Evolutionary conservation across 1,140 invertebrate genomes (phyloP), one percentile per base, ranked within the genome.

Genomic region (Orussus abietinus): DNA sequence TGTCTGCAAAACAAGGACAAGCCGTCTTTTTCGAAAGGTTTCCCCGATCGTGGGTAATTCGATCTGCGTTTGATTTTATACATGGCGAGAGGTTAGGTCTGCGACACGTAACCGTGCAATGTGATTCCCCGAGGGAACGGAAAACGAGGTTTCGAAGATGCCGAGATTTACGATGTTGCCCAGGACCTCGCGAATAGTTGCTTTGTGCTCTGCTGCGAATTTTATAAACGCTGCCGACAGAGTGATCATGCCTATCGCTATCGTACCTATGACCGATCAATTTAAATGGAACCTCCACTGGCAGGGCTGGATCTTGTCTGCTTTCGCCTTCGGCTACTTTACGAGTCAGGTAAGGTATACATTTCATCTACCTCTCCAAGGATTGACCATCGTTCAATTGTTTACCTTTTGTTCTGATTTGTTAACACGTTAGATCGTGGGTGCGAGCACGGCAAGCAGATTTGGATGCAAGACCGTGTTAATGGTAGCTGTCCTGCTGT

Each of bases 171-270:
- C 66, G 32, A 73, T 78, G 69, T 57, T 78, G 42, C 71, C 73
- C 14, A 74, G 77, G 42, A 80, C 76, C 1, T 78, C 78, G 31
- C 65, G 74, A 20, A 82, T 83, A 41, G 80, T 88, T 13, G 80
- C 79, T 29, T 61, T 88, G 31, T 88, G 85, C 61, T 85, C 83
- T 4, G 69, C 81, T 37, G 85, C 85, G 12, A 88, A 88, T 69
- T 87, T 89, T 49, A 88, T 88, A 45, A 88, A 88, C 66, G 81
- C 86, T 26, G 86, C 85, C 2, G 86, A 89, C 66, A 64, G 86
- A 45, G 84, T 88, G 12, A 83, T 89, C 32, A 88, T 89, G 85
- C 86, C 86, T 1, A 85, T 88, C 31, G 83, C 86, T 9, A 86
- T 89, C 43, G 80, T 88, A 20, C 82, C 77, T 1, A 88, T 89